phyloP scores from a whole-genome alignment of 2,113 vertebrate genomes.

The Erythrocercus mccallii region DNA sequence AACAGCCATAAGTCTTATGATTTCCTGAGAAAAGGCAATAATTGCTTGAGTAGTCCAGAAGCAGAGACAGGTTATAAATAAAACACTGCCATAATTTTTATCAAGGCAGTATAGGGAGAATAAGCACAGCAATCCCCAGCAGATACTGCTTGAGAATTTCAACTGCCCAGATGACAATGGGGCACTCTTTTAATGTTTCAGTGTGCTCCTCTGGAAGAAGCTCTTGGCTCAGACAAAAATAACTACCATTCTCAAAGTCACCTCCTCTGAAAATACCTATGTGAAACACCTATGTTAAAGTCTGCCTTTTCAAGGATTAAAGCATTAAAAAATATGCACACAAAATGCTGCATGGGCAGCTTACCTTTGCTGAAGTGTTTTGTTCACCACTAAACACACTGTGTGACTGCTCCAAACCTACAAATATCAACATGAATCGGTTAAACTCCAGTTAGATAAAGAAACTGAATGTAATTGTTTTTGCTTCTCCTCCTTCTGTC shows the following conservation, averaged over 20 bases:
- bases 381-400: neutral
- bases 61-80: neutral
- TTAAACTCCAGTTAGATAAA: neutral
- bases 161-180: neutral
- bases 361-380: neutral
- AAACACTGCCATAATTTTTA: neutral
- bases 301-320: neutral
- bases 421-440: neutral
- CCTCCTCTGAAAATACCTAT: neutral
- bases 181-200: neutral
- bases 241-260: neutral
- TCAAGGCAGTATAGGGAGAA: neutral
- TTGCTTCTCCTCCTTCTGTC: neutral
- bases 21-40: neutral
- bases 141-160: neutral
- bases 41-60: neutral
- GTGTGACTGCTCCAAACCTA: neutral
- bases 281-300: neutral
- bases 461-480: neutral
- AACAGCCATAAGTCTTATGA: neutral
- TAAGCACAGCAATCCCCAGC: neutral
- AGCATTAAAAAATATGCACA: neutral
- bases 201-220: neutral
- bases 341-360: neutral
- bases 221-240: neutral